Percentiles rank a stretch among this genome's conserved stretches.
Conservation (phyloP, 1,140 invertebrate species). For the Drosophila lacteicornis region DNA sequence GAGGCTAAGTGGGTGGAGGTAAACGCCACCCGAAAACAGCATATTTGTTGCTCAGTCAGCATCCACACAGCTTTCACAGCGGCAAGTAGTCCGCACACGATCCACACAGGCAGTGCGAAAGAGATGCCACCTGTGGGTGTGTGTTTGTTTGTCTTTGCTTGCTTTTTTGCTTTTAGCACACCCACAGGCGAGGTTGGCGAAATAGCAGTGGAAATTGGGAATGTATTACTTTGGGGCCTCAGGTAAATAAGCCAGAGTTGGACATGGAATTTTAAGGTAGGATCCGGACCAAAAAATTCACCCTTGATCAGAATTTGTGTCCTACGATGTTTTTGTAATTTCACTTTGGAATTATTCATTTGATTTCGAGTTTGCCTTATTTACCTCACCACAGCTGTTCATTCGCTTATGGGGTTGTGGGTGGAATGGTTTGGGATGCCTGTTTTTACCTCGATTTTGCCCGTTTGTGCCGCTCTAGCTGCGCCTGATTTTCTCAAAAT, state of each 20-base stretch:
- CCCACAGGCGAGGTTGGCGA: background rate
- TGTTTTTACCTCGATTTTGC: slow-evolving; percentile 57
- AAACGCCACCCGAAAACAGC: slow-evolving; percentile 31
- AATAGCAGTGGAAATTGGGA: background rate
- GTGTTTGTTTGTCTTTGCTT: slow-evolving; percentile 11
- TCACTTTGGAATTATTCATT: background rate
- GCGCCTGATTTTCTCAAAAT: slow-evolving; percentile 53
- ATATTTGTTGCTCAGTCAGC: slow-evolving; percentile 13
- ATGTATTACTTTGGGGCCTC: background rate
- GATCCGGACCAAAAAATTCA: too few species aligned
- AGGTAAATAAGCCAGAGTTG: background rate
- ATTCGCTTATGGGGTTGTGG: slow-evolving; percentile 10
- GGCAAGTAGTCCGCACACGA: slow-evolving; percentile 57
- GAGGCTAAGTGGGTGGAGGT: slow-evolving; percentile 20
- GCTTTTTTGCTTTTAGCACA: slow-evolving; percentile 1
- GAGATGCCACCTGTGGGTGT: slow-evolving; percentile 8
- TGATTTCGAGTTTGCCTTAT: too few species aligned
- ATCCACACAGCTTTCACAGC: slow-evolving; percentile 64
- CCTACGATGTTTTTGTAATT: too few species aligned
- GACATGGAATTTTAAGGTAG: background rate
- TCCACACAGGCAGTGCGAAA: slow-evolving; percentile 53
- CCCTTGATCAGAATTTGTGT: too few species aligned
- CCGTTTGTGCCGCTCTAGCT: slow-evolving; percentile 28
- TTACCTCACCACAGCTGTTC: background rate
- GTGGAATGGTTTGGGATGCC: slow-evolving; percentile 6